Base-by-base conservation (phyloP, 2,888 invertebrate genomes). In the Cantharis nigra region DNA sequence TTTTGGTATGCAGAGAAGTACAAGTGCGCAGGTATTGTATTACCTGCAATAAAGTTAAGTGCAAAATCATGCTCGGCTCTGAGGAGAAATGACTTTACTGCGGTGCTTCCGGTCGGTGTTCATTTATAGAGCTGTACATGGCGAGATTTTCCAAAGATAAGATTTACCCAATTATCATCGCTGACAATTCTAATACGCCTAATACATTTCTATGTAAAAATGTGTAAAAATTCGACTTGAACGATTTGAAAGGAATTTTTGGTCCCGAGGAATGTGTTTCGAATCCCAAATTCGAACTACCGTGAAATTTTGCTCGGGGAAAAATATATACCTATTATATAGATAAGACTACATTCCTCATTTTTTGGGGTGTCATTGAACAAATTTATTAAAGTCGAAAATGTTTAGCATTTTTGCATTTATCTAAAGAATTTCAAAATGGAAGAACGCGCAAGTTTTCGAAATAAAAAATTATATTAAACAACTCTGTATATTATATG, bases 41-140 rank as follows among this genome's bases (percentile, higher is more conserved):
- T 84, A 84, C 83, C 83, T 81, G 85, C 84, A 87, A 87, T 87
- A 87, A 87, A 87, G 79, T 87, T 87, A 87, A 87, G 87, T 87
- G 87, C 87, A 87, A 87, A 87, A 86, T 87, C 87, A 86, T 87
- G 87, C 87, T 87, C 83, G 78, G 79, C 80, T 82, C 84, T 73
- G 80, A 81, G 80, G 76, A 83, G 82, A 84, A 83, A 85, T 83
- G 82, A 83, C 83, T 83, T 84, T 82, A 82, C 81, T 79, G 80
- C 81, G 78, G 67, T 81, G 84, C 84, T 85, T 86, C 86, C 86
- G 86, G 86, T 84, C 84, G 79, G 79, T 72, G 70, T 78, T 78
- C 79, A 78, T 80, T 80, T 78, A 80, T 77, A 77, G 78, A 76
- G 74, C 76, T 77, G 78, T 79, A 75, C 84, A 83, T 30, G 73